phyloP scores from a whole-genome alignment of 2,113 vertebrate genomes.

The Ophthalmolycus amberensis region DNA sequence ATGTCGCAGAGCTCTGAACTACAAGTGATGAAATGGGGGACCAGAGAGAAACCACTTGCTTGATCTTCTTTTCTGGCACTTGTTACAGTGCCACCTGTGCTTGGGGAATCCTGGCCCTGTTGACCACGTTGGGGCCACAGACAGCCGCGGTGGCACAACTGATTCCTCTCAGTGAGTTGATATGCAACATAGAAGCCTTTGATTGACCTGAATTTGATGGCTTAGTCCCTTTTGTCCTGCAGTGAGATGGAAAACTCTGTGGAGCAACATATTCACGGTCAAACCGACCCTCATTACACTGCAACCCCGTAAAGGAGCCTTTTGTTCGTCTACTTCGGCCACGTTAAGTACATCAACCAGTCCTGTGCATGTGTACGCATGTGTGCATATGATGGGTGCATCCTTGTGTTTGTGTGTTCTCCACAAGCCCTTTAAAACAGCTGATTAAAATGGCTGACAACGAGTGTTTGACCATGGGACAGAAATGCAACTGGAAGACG shows the following conservation, averaged over 20 bases:
- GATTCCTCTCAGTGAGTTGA: constrained; percentile 80
- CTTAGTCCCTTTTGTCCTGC: constrained; percentile 83
- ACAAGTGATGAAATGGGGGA: not conserved
- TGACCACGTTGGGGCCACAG: constrained; percentile 46
- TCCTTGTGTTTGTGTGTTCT: constrained; percentile 59
- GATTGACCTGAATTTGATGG: constrained; percentile 85
- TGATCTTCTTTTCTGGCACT: not conserved
- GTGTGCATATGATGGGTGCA: constrained; percentile 43
- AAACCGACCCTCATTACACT: constrained; percentile 84
- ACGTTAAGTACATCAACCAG: constrained; percentile 79
- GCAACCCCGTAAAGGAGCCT: constrained; percentile 81
- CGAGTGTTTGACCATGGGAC: constrained; percentile 27
- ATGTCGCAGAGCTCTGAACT: constrained; percentile 9
- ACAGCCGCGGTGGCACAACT: constrained; percentile 73
- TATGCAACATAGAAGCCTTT: constrained; percentile 75
- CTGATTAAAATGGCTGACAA: constrained; percentile 66
- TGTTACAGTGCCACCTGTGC: constrained; percentile 37
- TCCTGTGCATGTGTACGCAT: constrained; percentile 49
- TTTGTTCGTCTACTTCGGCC: constrained; percentile 83
- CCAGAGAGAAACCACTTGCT: constrained; percentile 31
- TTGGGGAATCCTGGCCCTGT: constrained; percentile 42
- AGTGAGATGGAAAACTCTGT: constrained; percentile 81
- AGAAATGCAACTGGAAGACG: constrained; percentile 44
- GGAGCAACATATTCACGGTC: constrained; percentile 83
- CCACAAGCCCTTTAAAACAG: constrained; percentile 66